Conservation (phyloP, 2,113 vertebrate genomes). For the Anser brachyrhynchus region DNA sequence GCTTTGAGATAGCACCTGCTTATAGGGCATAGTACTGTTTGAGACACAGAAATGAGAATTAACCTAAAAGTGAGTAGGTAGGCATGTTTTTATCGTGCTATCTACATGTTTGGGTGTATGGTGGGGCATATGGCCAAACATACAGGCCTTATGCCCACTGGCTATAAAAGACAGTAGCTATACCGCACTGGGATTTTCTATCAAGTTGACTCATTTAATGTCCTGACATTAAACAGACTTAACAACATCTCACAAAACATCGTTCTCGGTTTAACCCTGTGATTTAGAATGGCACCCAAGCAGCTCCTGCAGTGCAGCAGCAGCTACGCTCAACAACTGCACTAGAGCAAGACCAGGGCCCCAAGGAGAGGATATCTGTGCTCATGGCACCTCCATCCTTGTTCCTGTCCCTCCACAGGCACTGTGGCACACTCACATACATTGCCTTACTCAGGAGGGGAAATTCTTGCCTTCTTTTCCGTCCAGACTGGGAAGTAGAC, state of each 20-base stretch:
- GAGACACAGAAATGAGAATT: conserved; percentile 1
- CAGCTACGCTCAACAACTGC: background rate
- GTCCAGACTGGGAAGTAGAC: background rate
- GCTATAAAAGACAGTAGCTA: background rate
- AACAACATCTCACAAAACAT: background rate
- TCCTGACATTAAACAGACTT: background rate
- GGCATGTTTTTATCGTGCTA: background rate
- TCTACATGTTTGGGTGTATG: background rate
- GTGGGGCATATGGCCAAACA: background rate
- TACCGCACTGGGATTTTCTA: background rate
- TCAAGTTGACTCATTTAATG: background rate
- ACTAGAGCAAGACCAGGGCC: rapidly evolving
- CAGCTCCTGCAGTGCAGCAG: background rate
- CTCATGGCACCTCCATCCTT: background rate
- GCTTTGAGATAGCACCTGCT: background rate
- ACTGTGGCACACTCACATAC: rapidly evolving
- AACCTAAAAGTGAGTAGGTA: background rate
- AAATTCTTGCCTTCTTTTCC: background rate
- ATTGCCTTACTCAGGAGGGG: background rate
- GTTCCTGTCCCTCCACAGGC: background rate
- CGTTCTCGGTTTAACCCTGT: background rate
- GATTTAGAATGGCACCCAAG: background rate
- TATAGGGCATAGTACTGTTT: background rate
- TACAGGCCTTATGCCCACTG: background rate
- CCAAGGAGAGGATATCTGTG: rapidly evolving